phyloP scores from a whole-genome alignment of 2,797 vertebrate genomes.

The Gymnoscopelus braueri region DNA sequence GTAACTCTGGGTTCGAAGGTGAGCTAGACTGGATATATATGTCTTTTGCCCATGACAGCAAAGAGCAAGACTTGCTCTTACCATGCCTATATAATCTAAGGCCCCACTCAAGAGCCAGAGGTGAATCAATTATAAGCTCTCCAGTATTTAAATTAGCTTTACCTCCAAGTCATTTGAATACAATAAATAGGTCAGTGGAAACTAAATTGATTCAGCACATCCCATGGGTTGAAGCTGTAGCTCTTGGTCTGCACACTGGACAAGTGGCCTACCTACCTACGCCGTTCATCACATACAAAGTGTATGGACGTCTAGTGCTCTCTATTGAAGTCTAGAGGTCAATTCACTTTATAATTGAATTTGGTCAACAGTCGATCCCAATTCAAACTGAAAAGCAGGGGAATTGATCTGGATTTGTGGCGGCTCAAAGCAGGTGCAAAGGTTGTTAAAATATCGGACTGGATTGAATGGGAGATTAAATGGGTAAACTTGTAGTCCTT shows the following conservation, averaged over 20 bases:
- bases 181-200: conserved; percentile 56
- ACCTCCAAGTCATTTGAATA: conserved; percentile 44
- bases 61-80: conserved; percentile 1
- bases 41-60: conserved; percentile 20
- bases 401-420: conserved; percentile 18
- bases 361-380: conserved; percentile 21
- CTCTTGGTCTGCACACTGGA: conserved; percentile 1
- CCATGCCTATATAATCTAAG: conserved; percentile 19
- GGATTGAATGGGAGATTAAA: conserved; percentile 3
- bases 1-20: conserved; percentile 6
- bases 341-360: conserved; percentile 24
- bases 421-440: conserved; percentile 10
- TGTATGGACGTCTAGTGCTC: neutral
- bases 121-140: conserved; percentile 53
- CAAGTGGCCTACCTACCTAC: neutral
- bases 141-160: conserved; percentile 55
- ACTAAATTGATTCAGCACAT: conserved; percentile 46
- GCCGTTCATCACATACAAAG: neutral
- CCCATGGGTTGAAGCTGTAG: conserved; percentile 12
- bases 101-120: conserved; percentile 38
- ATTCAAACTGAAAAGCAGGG: conserved; percentile 21
- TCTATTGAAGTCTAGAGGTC: neutral
- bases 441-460: neutral
- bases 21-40: conserved; percentile 4
- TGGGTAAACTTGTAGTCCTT: neutral